Base-by-base conservation (phyloP, 2,113 vertebrate species). In the Zosterops pallidus region DNA sequence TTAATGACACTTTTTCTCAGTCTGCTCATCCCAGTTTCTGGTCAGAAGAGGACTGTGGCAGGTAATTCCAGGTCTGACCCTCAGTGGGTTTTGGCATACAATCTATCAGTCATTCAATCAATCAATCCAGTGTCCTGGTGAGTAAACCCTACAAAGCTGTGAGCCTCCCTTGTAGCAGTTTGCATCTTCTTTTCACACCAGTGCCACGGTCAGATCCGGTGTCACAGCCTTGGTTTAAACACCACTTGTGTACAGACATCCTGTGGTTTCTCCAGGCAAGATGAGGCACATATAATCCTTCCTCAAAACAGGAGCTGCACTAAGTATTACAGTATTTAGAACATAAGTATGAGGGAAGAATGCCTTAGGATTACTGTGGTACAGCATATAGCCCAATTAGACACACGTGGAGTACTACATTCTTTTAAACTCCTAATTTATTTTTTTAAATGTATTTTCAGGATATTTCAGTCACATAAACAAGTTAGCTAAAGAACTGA, bases 171-270 rank as follows among this genome's bases (percentile, higher is more conserved):
- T 83, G 37, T 28, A 72, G 68, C 2, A 4, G 44, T 28, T 31
- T 69, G 5, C 14, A 53, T 46, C 33, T 33, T 29, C 31, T 76
- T 44, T 24, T 35, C 39, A 19, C 37, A 41, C 55, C 49, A 67
- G 64, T 14, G 28, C 12, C 22, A 47, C 0, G 0, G 21, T 25
- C 35, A 62, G 21, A 80, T 37, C 12, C 1, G 2, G 6, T 12
- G 35, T 7, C 26, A 29, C 21, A 64, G 14, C 33, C 65, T 31
- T 3, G 5, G 14, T 41, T 88, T 68, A 50, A 87, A 39, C 26
- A 63, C 11, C 19, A 16, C 19, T 55, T 60, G 11, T 39, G 89
- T 56, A 60, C 31, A n/a, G 7, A 42, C 26, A 84, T 25, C 41
- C 55, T 77, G 52, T 0, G 2, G 35, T 25, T 80, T 77, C 60